These are phyloP conservation scores for Stegostoma tigrinum DNA, from an alignment of 2,113 vertebrate species.

Conservation along the genomic window DNA sequence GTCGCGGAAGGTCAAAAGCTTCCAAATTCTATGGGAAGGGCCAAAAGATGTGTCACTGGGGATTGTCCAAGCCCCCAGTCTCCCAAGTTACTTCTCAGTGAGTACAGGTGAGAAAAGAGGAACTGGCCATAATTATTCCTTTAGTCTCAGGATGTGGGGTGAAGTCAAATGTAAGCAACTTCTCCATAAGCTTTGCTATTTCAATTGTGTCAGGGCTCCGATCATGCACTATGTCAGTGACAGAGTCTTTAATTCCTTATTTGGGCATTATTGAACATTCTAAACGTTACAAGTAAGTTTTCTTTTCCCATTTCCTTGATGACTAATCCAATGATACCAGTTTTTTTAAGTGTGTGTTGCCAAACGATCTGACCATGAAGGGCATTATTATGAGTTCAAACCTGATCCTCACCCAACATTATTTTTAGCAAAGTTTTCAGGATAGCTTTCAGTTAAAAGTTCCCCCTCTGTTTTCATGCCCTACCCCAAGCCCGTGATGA, in stretches of 20 bases:
- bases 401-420: background rate
- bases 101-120: constrained; percentile 15
- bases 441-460: background rate
- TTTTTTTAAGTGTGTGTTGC: background rate
- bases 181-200: background rate
- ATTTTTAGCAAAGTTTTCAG: background rate
- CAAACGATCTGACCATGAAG: background rate
- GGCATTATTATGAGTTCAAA: background rate
- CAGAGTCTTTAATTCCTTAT: background rate
- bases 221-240: background rate
- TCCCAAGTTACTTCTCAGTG: background rate
- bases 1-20: background rate
- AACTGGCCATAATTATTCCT: background rate
- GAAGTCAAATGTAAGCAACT: background rate
- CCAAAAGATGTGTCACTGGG: background rate
- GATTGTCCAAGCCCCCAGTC: background rate
- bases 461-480: background rate
- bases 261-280: background rate
- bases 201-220: background rate
- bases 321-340: background rate
- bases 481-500: no score
- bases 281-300: background rate
- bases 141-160: background rate
- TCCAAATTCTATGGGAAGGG: background rate
- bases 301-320: background rate